Base-by-base conservation (phyloP, 2,888 invertebrate species). In the Nomada hirtipes region DNA sequence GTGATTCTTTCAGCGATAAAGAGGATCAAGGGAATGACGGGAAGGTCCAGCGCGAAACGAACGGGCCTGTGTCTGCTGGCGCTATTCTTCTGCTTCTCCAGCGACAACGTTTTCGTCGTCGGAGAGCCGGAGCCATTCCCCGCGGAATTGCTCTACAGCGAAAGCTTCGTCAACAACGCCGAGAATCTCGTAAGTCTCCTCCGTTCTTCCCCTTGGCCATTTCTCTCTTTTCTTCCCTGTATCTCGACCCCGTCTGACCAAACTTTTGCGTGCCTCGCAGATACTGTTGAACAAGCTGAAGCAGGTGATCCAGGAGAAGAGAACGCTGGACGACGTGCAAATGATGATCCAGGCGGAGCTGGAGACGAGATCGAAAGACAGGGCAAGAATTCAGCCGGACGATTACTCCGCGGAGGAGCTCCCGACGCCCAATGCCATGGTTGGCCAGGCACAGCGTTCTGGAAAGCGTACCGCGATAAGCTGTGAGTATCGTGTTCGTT, bases 401-500 rank as follows among this genome's bases (percentile, higher is more conserved):
- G 88, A 86, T 83, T 91, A 76, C 52, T 84, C 89, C 13, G 78
- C 63, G 4, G 92, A 91, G 64, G 90, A 89, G 11, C 88, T 93
- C 67, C 93, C 93, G 4, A 86, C 90, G 18, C 92, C 93, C 2
- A 91, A 91, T 42, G 89, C 92, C 0, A 77, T 91, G 15, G 86
- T 91, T n/a, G 60, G 65, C 0, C 71, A 74, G 52, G 47, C 47
- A 13, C 61, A 86, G 53, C 91, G 90, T 70, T 75, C 90, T 3
- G 90, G 90, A 11, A 93, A 93, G 76, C 91, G 93, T 67, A 91
- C 91, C 15, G 87, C 84, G 90, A 92, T 93, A 68, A 93, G 92
- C 90, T 88, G 86, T 86, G 57, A 81, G 86, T 74, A 69, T 55
- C 23, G 20, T 20, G 23, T 4, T 29, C 13, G 13, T 29, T 36